Evolutionary conservation across 2,797 vertebrate genomes (phyloP).

Genomic region (Melanotaenia pygmaea): DNA sequence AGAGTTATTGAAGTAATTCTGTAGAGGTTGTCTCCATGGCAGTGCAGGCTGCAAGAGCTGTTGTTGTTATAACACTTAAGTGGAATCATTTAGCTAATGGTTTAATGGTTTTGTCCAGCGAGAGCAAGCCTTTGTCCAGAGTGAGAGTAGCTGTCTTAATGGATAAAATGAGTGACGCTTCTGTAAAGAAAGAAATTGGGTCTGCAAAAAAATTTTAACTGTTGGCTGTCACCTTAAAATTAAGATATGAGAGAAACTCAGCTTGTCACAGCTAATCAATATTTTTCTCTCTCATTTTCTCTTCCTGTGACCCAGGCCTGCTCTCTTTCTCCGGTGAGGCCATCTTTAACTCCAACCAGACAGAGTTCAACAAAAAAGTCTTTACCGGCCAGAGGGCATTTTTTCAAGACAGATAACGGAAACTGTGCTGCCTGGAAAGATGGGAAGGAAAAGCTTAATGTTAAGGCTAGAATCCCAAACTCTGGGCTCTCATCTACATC

Average conservation of each 20-base stretch:
- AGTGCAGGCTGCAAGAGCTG: constrained; percentile 57
- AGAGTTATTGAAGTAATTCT: constrained; percentile 85
- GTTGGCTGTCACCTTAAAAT: constrained; percentile 49
- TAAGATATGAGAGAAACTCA: constrained; percentile 22
- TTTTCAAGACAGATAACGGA: constrained; percentile 11
- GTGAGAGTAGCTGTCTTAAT: constrained; percentile 64
- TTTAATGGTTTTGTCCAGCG: constrained; percentile 73
- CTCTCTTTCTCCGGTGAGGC: constrained; percentile 42
- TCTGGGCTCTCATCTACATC: constrained; percentile 18
- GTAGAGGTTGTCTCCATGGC: constrained; percentile 78
- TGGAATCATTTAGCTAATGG: constrained; percentile 75
- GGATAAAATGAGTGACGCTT: constrained; percentile 56
- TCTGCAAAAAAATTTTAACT: constrained; percentile 56
- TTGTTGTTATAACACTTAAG: constrained; percentile 76
- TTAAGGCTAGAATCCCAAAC: constrained; percentile 17
- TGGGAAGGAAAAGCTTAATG: constrained; percentile 25
- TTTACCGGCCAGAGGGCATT: constrained; percentile 1
- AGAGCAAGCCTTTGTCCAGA: constrained; percentile 61
- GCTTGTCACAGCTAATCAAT: constrained; percentile 16
- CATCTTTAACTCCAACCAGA: constrained; percentile 25
- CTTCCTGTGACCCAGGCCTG: constrained; percentile 32
- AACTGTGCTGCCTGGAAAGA: constrained; percentile 24
- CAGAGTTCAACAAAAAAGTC: constrained; percentile 29
- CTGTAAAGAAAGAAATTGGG: constrained; percentile 42
- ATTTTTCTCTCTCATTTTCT: constrained; percentile 26